Percentiles rank a stretch among this genome's conserved stretches.
phyloP scores from a whole-genome alignment of 2,113 vertebrate genomes.

The Probosciger aterrimus region DNA sequence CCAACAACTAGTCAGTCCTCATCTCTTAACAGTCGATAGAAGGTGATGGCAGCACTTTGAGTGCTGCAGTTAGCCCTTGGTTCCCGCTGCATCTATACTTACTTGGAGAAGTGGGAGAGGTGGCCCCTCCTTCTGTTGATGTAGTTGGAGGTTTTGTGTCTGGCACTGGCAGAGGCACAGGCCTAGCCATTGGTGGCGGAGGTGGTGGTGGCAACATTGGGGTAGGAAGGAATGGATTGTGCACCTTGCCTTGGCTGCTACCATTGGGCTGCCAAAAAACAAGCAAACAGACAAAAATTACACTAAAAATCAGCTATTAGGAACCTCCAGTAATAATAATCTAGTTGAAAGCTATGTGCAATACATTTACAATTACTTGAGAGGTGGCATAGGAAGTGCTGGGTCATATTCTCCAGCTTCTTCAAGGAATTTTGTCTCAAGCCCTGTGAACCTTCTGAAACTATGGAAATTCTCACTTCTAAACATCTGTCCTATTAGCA shows the following conservation, averaged over 20 bases:
- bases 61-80: not conserved
- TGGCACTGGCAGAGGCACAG: slow-evolving; percentile 94
- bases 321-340: slow-evolving; percentile 11
- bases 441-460: not conserved
- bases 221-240: slow-evolving; percentile 98
- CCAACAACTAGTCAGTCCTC: not conserved
- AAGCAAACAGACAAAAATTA: slow-evolving; percentile 62
- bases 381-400: not conserved
- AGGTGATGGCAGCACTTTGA: not conserved
- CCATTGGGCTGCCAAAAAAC: slow-evolving; percentile 86
- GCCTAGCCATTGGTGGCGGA: slow-evolving; percentile 96
- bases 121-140: slow-evolving; percentile 91
- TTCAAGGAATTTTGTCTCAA: not conserved
- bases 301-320: slow-evolving; percentile 44
- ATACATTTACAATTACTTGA: not conserved
- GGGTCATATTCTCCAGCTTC: not conserved
- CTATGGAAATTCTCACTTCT: not conserved
- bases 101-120: slow-evolving; percentile 98
- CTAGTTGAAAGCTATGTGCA: not conserved
- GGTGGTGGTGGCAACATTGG: slow-evolving; percentile 98
- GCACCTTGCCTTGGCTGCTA: slow-evolving; percentile 98
- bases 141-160: slow-evolving; percentile 97
- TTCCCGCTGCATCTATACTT: slow-evolving; percentile 74
- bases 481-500: not conserved
- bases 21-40: not conserved